Evolutionary conservation across 2,888 invertebrate species (phyloP).

Genomic region (Apoda limacodes): DNA sequence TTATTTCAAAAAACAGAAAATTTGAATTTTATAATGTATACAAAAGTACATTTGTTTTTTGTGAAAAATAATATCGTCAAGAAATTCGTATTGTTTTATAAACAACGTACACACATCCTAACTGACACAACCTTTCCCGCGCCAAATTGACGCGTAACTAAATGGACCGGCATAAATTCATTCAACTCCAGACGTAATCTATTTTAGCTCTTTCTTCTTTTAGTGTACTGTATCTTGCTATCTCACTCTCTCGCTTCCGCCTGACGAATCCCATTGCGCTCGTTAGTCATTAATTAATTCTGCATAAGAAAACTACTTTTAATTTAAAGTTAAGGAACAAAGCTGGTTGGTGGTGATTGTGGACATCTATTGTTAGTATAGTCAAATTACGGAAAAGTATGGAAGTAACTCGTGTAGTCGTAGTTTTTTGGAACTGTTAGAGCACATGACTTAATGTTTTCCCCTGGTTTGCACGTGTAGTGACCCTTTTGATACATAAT

Average conservation of each 20-base stretch:
- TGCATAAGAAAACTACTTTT: slow-evolving; percentile 70
- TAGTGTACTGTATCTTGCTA: slow-evolving; percentile 19
- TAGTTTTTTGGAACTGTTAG: no score
- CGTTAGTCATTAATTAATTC: slow-evolving; percentile 70
- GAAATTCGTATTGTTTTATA: slow-evolving; percentile 46
- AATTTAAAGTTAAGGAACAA: no score
- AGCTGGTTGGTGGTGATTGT: no score
- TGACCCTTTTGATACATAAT: no score
- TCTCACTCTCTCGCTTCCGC: slow-evolving; percentile 54
- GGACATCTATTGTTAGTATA: no score
- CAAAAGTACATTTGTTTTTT: slow-evolving; percentile 20
- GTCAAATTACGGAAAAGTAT: no score
- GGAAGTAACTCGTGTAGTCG: no score
- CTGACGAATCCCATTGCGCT: slow-evolving; percentile 68
- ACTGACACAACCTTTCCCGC: slow-evolving; percentile 53
- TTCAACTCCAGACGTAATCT: slow-evolving; percentile 58
- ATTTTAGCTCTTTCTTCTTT: no score
- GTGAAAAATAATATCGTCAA: slow-evolving; percentile 23
- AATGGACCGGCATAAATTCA: slow-evolving; percentile 68
- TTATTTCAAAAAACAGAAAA: no score
- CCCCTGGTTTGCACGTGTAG: no score
- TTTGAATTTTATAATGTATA: slow-evolving; percentile 4
- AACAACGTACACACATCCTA: slow-evolving; percentile 19
- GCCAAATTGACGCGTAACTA: slow-evolving; percentile 67
- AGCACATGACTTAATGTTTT: no score